Percentiles rank a stretch among this genome's conserved stretches.
Evolutionary conservation across 1,140 invertebrate species (phyloP).

Genomic region (Anoplophora glabripennis): DNA sequence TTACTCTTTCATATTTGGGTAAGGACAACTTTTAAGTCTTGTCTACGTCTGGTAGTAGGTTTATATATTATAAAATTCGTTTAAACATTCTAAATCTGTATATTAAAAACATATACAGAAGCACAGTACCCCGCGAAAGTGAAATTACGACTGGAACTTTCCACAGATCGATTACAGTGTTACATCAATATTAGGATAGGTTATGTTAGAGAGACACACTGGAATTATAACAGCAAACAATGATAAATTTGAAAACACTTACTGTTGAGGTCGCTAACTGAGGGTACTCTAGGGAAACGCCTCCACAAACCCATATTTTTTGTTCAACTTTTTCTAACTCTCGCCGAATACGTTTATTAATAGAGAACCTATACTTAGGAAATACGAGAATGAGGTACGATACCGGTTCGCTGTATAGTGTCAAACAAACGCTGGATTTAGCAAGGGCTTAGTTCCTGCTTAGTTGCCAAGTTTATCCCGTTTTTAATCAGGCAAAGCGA

Average conservation of each 20-base stretch:
- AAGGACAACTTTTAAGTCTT: no score
- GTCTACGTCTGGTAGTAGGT: no score
- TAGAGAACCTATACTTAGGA: no score
- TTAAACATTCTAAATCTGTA: not conserved
- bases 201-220: slow-evolving; percentile 12
- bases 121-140: not conserved
- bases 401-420: no score
- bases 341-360: no score
- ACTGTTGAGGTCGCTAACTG: slow-evolving; percentile 29
- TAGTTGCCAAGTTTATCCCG: no score
- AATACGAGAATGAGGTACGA: no score
- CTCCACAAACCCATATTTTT: slow-evolving; percentile 31
- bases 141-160: slow-evolving; percentile 11
- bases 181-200: slow-evolving; percentile 11
- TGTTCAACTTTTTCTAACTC: no score
- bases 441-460: no score
- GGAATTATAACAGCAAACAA: slow-evolving; percentile 1
- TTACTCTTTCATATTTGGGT: no score
- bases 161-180: slow-evolving; percentile 17
- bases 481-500: no score
- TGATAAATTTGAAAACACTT: slow-evolving; percentile 10
- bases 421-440: no score
- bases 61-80: not conserved
- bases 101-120: not conserved
- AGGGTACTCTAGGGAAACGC: slow-evolving; percentile 29